A percentile compares a stretch with the other conserved stretches of the same genome.
Conservation (phyloP, 1,140 invertebrate genomes). For the Coptotermes formosanus region DNA sequence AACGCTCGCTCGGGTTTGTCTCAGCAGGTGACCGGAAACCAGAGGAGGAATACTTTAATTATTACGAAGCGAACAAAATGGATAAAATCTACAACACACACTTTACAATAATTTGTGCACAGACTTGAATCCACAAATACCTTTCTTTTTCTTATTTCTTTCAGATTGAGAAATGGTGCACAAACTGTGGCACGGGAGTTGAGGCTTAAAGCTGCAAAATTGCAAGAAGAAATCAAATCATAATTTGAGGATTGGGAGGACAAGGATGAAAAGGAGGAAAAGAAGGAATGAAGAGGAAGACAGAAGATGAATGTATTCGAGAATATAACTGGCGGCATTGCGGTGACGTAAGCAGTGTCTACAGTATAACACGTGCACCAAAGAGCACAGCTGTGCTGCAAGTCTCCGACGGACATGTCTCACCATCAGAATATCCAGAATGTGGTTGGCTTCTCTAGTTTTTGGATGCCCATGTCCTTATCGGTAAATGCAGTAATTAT, state of each 20-base stretch:
- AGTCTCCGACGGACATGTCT: too few species aligned
- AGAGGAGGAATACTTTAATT: neutral
- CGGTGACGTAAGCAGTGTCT: too few species aligned
- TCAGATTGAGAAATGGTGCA: neutral
- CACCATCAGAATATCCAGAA: too few species aligned
- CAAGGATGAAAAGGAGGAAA: too few species aligned
- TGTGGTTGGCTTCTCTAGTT: too few species aligned
- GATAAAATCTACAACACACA: neutral
- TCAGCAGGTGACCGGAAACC: slow-evolving; percentile 6
- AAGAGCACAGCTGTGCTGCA: too few species aligned
- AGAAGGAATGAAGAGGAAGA: too few species aligned
- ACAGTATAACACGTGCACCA: too few species aligned
- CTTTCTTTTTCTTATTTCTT: neutral
- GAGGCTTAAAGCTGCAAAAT: neutral
- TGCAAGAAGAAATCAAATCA: neutral
- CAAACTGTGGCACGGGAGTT: neutral
- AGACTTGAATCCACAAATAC: neutral
- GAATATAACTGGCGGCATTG: too few species aligned
- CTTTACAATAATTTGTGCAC: neutral
- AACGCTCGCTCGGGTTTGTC: neutral
- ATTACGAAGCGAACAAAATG: neutral
- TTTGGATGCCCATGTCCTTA: too few species aligned
- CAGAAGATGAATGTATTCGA: too few species aligned
- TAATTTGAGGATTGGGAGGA: neutral
- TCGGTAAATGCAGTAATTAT: too few species aligned